A percentile compares a stretch with the other conserved stretches of the same genome.
These are phyloP conservation scores for Nysson spinosus DNA, from an alignment of 2,888 invertebrate species.

Conservation along the genomic window DNA sequence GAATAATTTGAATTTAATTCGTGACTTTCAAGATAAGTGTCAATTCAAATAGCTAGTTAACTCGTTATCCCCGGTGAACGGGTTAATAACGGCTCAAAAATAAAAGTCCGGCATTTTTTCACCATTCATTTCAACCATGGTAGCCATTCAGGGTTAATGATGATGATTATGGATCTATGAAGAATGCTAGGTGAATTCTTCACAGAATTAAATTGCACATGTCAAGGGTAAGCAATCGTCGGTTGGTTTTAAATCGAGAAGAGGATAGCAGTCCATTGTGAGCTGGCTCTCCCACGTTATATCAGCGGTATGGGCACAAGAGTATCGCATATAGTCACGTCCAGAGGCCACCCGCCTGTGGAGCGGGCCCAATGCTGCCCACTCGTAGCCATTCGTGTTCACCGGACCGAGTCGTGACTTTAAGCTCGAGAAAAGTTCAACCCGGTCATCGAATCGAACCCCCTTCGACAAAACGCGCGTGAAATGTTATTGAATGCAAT, in stretches of 20 bases:
- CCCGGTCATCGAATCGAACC: conserved; percentile 39
- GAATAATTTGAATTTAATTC: too few species aligned
- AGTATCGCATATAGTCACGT: conserved; percentile 64
- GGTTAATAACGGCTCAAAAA: too few species aligned
- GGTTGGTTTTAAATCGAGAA: not conserved
- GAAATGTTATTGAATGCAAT: conserved; percentile 15
- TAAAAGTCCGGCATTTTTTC: too few species aligned
- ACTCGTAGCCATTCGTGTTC: conserved; percentile 64
- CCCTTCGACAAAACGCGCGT: conserved; percentile 18
- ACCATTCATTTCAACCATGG: too few species aligned
- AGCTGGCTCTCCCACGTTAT: conserved; percentile 59
- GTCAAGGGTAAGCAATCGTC: conserved; percentile 27
- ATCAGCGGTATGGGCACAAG: conserved; percentile 37
- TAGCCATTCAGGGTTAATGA: too few species aligned
- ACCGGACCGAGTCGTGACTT: conserved; percentile 61
- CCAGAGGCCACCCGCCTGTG: conserved; percentile 49
- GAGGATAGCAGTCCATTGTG: conserved; percentile 58
- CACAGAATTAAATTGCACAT: conserved; percentile 27
- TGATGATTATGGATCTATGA: too few species aligned
- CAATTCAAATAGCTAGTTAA: too few species aligned
- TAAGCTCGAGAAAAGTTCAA: conserved; percentile 56
- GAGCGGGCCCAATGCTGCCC: conserved; percentile 53
- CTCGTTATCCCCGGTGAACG: too few species aligned
- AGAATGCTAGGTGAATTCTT: conserved; percentile 19
- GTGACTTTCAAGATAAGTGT: too few species aligned